Base-by-base conservation (phyloP, 1,140 invertebrate genomes). In the Bombus cullumanus region DNA sequence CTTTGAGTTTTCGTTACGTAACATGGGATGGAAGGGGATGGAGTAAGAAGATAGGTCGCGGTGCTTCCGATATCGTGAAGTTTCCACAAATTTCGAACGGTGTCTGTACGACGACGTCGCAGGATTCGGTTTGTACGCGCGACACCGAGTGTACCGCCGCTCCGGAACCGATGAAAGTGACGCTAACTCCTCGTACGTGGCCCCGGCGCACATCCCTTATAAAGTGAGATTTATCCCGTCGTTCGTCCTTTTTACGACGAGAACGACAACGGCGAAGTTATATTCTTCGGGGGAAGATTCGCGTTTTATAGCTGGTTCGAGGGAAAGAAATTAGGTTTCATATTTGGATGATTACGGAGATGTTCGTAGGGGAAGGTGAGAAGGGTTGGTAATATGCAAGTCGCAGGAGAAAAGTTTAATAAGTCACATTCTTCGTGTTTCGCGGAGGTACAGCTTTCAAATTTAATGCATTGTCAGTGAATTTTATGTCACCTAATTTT, bases 111-210 rank as follows among this genome's bases (percentile, higher is more conserved):
- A 39, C 47, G 66, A 43, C 64, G 31, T 22, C 28, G 41, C 13
- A n/a, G 18, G 53, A 81, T 75, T 78, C 66, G 43, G 57, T 59
- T 84, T n/a, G 64, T 39, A 47, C 41, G 81, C 25, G 41, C 71
- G 71, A 43, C 34, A n/a, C 3, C 15, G 39, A 10, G 69, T 62
- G 66, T 62, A 69, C 69, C 1, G 28, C 0, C 37, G 72, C 37
- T 15, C 8, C 15, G 28, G 43, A 71, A 86, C 64, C 84, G 75
- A 88, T 41, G 74, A 75, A 84, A 84, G 69, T 87, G 71, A 64
- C 82, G 59, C 76, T 84, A 87, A 87, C 82, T 85, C 76, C 53
- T 59, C 25, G 78, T 64, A 88, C 68, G 59, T 73, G 43, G 85
- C 31, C 25, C 31, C 53, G 25, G n/a, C 31, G 86, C 77, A 81